Base-by-base conservation (phyloP, 2,797 vertebrate genomes). In the Melopsittacus undulatus region DNA sequence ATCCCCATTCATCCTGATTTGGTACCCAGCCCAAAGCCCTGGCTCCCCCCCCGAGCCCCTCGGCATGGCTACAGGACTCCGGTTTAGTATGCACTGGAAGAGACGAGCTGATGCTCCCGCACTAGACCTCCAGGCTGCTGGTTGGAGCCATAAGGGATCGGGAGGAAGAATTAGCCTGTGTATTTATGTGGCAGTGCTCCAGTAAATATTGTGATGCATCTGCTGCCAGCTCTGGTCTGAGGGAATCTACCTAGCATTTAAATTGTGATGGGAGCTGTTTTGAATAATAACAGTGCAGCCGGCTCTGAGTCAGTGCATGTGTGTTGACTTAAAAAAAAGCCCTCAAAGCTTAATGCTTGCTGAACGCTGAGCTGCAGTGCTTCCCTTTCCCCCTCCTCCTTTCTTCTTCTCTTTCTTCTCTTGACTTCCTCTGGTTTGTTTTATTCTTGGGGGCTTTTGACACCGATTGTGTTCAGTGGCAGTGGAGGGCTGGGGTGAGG, bases 271-370 rank as follows among this genome's bases (percentile, higher is more conserved):
- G 97, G 94, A 97, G 97, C 91, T 95, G 96, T 90, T 97, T 96
- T 96, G 95, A 97, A 96, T 97, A 97, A 97, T 96, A 96, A 88
- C 91, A 87, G 96, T 96, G 97, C 97, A 87, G 93, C 96, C 70
- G 90, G 96, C 97, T 90, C 97, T 95, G 97, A 97, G 97, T 96
- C 97, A 94, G 97, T 97, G 97, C 97, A 90, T 98, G 97, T 98
- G 97, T 97, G 91, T 96, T 97, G 97, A 97, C 97, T 97, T 97
- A 94, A 94, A 93, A 95, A 90, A 95, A 57, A 75, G 34, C 1
- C 96, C 96, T 97, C 95, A 80, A 69, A 96, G 97, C 97, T 95
- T 94, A 97, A 95, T 57, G 96, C 97, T 97, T 95, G 94, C 97
- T 94, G 97, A 97, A 96, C 73, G 89, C 96, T 74, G 89, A 96